Base-by-base conservation (phyloP, 2,797 vertebrate genomes). In the Sebastes umbrosus region DNA sequence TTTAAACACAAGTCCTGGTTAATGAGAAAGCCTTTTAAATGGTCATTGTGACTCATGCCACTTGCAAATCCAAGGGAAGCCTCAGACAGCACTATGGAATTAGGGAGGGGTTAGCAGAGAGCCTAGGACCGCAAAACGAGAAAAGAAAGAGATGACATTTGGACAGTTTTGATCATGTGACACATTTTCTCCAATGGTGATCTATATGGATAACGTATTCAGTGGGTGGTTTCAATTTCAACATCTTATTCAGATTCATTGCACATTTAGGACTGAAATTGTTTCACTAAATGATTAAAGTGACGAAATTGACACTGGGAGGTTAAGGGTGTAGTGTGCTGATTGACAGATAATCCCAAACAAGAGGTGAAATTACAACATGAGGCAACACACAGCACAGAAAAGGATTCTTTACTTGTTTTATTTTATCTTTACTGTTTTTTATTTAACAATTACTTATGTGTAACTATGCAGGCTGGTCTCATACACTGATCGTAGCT, bases 1-100 rank as follows among this genome's bases (percentile, higher is more conserved):
- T 86, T 91, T 77, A 73, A 80, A 88, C 80, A 87, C 85, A 74
- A 81, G 87, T 86, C 85, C 86, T 87, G 86, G 90, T 92, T 93
- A 94, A 95, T 94, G 94, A 88, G 89, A 92, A 93, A 84, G 91
- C 86, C 91, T 95, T 96, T 96, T 95, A 95, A 95, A 94, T 84
- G 91, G 82, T 85, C 86, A 92, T 92, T 94, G 94, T 96, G 95
- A 96, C 89, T 96, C 95, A 96, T 87, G 79, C 81, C 86, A 74
- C 80, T 80, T 81, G 84, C 85, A 93, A 93, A 93, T 90, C 93
- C 87, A 57, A 67, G 84, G 79, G 84, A 92, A 95, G 93, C 90
- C 94, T 94, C 91, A 90, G 91, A 91, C 89, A 84, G 88, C 69
- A 59, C 82, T 69, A 74, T 90, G 87, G 88, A 91, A 90, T 91